phyloP scores from a whole-genome alignment of 2,888 invertebrate species.

The Allolobophora icterica region DNA sequence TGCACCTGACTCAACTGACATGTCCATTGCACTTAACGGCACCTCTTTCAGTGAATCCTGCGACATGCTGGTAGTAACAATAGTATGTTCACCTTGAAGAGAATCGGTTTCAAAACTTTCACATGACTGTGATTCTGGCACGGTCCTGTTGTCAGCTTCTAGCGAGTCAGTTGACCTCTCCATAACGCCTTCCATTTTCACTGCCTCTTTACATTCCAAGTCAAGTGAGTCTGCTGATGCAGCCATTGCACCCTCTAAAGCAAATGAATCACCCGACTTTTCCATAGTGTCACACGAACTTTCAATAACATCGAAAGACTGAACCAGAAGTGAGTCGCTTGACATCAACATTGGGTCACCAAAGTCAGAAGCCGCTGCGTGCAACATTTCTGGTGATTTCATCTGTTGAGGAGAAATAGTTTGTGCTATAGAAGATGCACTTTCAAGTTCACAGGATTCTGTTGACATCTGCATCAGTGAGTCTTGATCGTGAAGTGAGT shows the following conservation, averaged over 20 bases:
- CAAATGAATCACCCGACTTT: constrained; percentile 55
- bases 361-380: not conserved
- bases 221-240: constrained; percentile 52
- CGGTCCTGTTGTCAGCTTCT: constrained; percentile 46
- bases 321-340: constrained; percentile 31
- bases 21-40: constrained; percentile 55
- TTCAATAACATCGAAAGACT: constrained; percentile 37
- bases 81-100: constrained; percentile 49
- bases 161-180: constrained; percentile 58
- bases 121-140: constrained; percentile 25
- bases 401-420: constrained; percentile 28
- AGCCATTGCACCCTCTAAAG: constrained; percentile 43
- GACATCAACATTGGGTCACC: constrained; percentile 29
- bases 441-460: constrained; percentile 44
- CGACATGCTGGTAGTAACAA: constrained; percentile 55
- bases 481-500: constrained; percentile 49
- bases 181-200: constrained; percentile 47
- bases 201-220: constrained; percentile 31
- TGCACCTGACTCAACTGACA: constrained; percentile 60
- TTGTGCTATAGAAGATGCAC: not conserved
- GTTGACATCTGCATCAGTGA: constrained; percentile 52
- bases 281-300: constrained; percentile 46
- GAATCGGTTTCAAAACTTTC: constrained; percentile 50
- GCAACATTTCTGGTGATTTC: constrained; percentile 12
- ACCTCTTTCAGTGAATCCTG: constrained; percentile 55